Conservation (phyloP, 2,113 vertebrate species). For the Hippocampus guttulatus region DNA sequence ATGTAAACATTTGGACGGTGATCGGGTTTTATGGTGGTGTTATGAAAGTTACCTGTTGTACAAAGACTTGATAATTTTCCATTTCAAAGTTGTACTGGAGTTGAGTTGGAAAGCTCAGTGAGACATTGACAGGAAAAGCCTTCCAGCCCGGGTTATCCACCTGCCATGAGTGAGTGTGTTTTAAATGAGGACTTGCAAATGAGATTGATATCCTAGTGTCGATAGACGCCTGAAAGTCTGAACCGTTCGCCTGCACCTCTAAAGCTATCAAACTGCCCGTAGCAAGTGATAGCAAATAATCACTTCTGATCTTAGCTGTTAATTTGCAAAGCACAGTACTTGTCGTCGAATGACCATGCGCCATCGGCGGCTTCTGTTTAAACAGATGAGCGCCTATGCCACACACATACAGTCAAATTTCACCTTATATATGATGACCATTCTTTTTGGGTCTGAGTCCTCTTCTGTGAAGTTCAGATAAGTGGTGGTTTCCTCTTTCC, state of each 20-base stretch:
- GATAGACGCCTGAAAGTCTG: too few relatives aligned
- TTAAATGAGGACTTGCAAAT: neutral
- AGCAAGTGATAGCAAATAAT: neutral
- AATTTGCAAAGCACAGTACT: too few relatives aligned
- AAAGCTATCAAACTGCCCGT: neutral
- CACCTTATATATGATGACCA: constrained; percentile 48
- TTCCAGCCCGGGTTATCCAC: constrained; percentile 60
- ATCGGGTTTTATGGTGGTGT: neutral
- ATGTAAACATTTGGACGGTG: neutral
- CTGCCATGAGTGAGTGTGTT: constrained; percentile 33
- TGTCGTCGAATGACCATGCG: neutral
- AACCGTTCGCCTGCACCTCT: neutral
- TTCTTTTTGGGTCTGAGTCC: constrained; percentile 35
- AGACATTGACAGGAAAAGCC: constrained; percentile 50
- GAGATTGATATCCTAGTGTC: neutral
- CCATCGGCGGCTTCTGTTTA: neutral
- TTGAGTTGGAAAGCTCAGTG: constrained; percentile 48
- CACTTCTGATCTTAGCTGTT: neutral
- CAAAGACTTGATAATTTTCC: constrained; percentile 28
- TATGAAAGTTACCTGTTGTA: constrained; percentile 43
- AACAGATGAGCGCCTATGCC: neutral
- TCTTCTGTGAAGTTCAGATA: constrained; percentile 64
- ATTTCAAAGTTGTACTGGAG: constrained; percentile 53
- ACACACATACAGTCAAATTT: neutral
- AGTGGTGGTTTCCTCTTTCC: constrained; percentile 28